Base-by-base conservation (phyloP, 2,888 invertebrate species). In the Marronus borbonicus region DNA sequence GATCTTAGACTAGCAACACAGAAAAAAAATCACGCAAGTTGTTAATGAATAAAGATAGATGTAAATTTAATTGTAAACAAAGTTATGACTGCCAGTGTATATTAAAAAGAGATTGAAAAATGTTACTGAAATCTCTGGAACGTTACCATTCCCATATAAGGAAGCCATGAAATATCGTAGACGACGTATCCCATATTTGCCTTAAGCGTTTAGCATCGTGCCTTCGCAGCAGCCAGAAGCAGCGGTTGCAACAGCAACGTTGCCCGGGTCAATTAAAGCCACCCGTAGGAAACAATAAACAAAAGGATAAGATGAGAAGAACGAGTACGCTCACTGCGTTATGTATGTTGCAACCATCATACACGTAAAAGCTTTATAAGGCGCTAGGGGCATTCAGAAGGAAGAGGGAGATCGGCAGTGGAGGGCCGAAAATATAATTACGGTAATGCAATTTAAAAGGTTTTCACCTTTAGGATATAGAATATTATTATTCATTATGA, bases 241-340 rank as follows among this genome's bases (percentile, higher is more conserved):
- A 44, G 12, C 44, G 44, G 44, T 44, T 24, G 28, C 62, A 28
- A 62, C 31, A 62, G 10, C 20, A 2, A 58, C 20, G 7, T 17
- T 44, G 31, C 44, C 44, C 8, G 44, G 72, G 44, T 74, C 72
- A 74, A 74, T 74, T 74, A 74, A 74, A 62, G 31, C 62, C 72
- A 28, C 44, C 72, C 49, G 39, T 44, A 74, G 44, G 72, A 74
- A 74, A 74, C 72, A 60, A 74, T 74, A 74, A 74, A 74, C 72
- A 74, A 74, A 74, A 74, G 50, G 50, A 62, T 62, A 62, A 62
- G 28, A 14, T 14, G 31, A 28, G 24, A 31, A 14, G 68, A 49
- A 50, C 2, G 68, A 14, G 2, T 44, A 44, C 44, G 12, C 44
- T 44, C 44, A 8, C 8, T 44, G 8, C 44, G 44, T 44, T 44